Base-by-base conservation (phyloP, 2,797 vertebrate genomes). In the Dallia pectoralis region DNA sequence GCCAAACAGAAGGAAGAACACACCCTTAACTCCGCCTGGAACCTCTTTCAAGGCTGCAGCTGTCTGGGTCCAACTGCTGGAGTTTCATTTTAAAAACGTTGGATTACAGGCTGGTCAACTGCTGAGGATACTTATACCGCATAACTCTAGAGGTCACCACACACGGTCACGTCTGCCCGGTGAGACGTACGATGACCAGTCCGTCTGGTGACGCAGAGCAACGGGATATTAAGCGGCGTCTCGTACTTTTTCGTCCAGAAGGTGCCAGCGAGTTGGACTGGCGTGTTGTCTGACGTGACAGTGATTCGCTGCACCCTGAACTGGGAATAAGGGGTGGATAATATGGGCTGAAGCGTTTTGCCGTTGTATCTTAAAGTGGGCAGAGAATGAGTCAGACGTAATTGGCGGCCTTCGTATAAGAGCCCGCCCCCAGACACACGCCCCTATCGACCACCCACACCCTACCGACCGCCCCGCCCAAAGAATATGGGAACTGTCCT, bases 71-170 rank as follows among this genome's bases (percentile, higher is more conserved):
- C 85, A 89, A 82, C 88, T 90, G 87, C 88, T 90, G 89, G 83
- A 88, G 81, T 81, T 86, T 89, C 85, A 85, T 68, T 90, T 90
- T 86, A 82, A 86, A 85, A 90, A 88, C 84, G 85, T 73, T 89
- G 86, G 88, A 92, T 91, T 90, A 89, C 8, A 71, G 79, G 71
- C n/a, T n/a, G 87, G 83, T 6, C 85, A 78, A 83, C 84, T 76
- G 76, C 0, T 70, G 40, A 80, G 70, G 78, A 85, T 62, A 74
- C 82, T 81, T 90, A 89, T 83, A 84, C 84, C 78, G 72, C 63
- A 75, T 68, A 15, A 79, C 84, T 85, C 79, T 53, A 71, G 22
- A 47, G n/a, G 19, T 8, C 15, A 19, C 47, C 29, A 62, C 59
- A 49, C 51, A n/a, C 51, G 11, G n/a, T n/a, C n/a, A 7, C n/a